Conservation (phyloP, 2,113 vertebrate genomes). For the Hippoglossus stenolepis region DNA sequence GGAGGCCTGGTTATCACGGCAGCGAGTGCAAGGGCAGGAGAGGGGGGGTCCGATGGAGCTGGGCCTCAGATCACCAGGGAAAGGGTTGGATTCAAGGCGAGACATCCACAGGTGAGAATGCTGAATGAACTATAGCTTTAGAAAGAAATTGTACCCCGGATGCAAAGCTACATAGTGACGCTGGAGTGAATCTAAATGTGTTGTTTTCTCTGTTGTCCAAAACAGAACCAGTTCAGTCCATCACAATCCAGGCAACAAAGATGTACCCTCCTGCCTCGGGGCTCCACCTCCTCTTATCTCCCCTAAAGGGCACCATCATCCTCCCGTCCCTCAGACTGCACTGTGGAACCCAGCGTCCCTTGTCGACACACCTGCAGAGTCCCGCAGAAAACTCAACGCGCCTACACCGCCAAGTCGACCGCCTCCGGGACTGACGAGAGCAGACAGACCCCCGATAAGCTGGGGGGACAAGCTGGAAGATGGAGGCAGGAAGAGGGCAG, state of each 20-base stretch:
- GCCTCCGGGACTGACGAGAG: slow-evolving; percentile 76
- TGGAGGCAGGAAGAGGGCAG: slow-evolving; percentile 79
- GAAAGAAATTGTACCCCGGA: neutral
- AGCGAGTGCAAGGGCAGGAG: slow-evolving; percentile 91
- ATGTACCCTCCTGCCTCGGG: slow-evolving; percentile 86
- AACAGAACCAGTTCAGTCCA: slow-evolving; percentile 84
- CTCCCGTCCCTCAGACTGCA: slow-evolving; percentile 81
- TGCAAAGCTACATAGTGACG: neutral
- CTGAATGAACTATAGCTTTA: neutral
- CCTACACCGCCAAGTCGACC: slow-evolving; percentile 79
- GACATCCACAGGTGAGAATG: slow-evolving; percentile 87
- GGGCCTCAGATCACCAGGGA: slow-evolving; percentile 82
- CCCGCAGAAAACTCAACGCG: slow-evolving; percentile 76
- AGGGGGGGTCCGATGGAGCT: slow-evolving; percentile 92
- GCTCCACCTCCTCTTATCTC: slow-evolving; percentile 96
- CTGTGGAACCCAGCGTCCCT: slow-evolving; percentile 95
- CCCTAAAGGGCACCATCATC: slow-evolving; percentile 87
- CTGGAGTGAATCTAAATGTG: neutral
- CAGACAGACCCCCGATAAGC: slow-evolving; percentile 66
- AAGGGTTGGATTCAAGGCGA: slow-evolving; percentile 83
- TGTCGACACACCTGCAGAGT: slow-evolving; percentile 85
- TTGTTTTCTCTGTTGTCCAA: slow-evolving; percentile 8
- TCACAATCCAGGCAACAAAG: slow-evolving; percentile 84
- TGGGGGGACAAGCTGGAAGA: slow-evolving; percentile 83
- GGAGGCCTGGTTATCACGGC: slow-evolving; percentile 92